A percentile compares a stretch with the other conserved stretches of the same genome.
These are phyloP conservation scores for Drosophila glabriapex DNA, from an alignment of 2,888 invertebrate genomes.

Conservation along the genomic window DNA sequence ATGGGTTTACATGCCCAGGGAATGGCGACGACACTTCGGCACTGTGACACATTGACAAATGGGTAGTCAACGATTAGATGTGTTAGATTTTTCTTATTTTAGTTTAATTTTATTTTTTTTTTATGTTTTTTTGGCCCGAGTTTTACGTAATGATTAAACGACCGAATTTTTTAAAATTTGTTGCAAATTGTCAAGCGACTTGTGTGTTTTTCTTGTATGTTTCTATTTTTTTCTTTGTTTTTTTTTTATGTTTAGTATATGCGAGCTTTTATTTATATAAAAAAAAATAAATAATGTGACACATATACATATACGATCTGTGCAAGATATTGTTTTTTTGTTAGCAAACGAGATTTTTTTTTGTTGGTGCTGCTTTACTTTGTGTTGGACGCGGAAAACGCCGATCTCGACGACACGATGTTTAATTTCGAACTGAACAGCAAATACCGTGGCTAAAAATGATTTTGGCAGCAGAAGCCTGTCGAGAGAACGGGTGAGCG, in stretches of 20 bases:
- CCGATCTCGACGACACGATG: conserved; percentile 69
- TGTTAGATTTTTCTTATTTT: conserved; percentile 23
- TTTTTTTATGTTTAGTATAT: conserved; percentile 50
- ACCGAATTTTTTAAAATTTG: conserved; percentile 71
- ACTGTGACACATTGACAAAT: conserved; percentile 70
- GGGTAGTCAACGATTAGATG: conserved; percentile 39
- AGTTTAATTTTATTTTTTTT: conserved; percentile 2
- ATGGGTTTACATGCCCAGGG: conserved; percentile 51
- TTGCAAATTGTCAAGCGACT: conserved; percentile 68
- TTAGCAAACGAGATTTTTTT: conserved; percentile 41
- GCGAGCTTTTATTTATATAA: conserved; percentile 69
- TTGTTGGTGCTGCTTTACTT: conserved; percentile 31
- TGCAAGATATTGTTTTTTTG: conserved; percentile 53
- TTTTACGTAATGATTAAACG: conserved; percentile 79
- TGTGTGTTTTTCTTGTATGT: conserved; percentile 41
- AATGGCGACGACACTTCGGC: conserved; percentile 29
- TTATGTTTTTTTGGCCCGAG: conserved; percentile 39
- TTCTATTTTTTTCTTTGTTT: conserved; percentile 22
- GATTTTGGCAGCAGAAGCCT: conserved; percentile 62
- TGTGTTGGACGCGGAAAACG: conserved; percentile 38
- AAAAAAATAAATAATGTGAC: conserved; percentile 33
- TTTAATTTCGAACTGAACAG: conserved; percentile 74
- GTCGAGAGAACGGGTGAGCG: conserved; percentile 49
- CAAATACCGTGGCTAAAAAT: conserved; percentile 69
- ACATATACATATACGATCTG: conserved; percentile 53